Evolutionary conservation across 1,140 invertebrate genomes (phyloP).

Genomic region (Chelonus insularis): DNA sequence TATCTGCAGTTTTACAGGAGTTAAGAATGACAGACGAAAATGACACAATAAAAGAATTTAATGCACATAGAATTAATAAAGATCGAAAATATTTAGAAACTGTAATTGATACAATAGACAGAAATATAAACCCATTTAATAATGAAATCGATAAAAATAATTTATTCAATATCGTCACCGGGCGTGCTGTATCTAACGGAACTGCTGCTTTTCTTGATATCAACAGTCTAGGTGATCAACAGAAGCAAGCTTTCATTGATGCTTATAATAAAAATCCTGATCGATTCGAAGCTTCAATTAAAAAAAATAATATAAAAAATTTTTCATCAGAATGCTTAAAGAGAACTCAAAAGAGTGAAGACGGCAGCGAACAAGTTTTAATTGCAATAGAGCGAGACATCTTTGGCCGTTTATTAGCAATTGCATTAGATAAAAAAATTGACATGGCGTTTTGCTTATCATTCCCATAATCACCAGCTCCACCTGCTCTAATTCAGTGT

Average conservation of each 20-base stretch:
- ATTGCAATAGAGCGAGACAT: conserved; percentile 9
- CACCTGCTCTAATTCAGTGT: background rate
- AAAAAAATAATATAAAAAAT: conserved; percentile 4
- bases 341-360: background rate
- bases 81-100: background rate
- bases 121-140: conserved; percentile 14
- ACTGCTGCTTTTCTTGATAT: conserved; percentile 11
- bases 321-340: conserved; percentile 8
- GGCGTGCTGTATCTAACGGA: background rate
- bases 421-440: conserved; percentile 4
- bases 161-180: conserved; percentile 14
- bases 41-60: conserved; percentile 24
- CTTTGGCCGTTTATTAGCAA: background rate
- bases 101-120: conserved; percentile 11
- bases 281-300: conserved; percentile 1
- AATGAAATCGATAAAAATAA: conserved; percentile 5
- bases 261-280: background rate
- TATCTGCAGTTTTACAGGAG: conserved; percentile 17
- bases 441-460: conserved; percentile 4
- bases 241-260: background rate
- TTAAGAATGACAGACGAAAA: conserved; percentile 16
- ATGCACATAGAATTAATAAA: conserved; percentile 14
- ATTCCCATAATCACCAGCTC: conserved; percentile 2
- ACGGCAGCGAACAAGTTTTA: background rate
- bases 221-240: background rate